Evolutionary conservation across 2,113 vertebrate genomes (phyloP).

Genomic region (Corynorhinus townsendii): DNA sequence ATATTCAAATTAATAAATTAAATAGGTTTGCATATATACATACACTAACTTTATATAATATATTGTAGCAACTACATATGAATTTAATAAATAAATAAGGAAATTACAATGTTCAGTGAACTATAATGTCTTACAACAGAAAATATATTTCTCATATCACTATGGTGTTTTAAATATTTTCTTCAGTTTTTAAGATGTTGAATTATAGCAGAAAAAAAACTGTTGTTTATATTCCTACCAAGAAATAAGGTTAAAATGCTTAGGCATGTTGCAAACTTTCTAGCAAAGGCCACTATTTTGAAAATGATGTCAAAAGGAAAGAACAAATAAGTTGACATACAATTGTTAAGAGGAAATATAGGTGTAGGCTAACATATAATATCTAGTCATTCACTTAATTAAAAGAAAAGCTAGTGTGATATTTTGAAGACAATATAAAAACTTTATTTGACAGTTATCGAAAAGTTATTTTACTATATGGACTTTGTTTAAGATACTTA

Average conservation of each 20-base stretch:
- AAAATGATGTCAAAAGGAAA: background rate
- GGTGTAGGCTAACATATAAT: background rate
- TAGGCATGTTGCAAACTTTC: background rate
- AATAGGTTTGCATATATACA: background rate
- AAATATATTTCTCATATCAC: background rate
- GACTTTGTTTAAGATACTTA: background rate
- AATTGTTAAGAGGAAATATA: background rate
- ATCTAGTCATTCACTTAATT: background rate
- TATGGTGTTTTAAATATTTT: background rate
- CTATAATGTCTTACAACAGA: background rate
- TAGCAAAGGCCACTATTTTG: background rate
- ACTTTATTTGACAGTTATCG: background rate
- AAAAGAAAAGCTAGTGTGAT: background rate
- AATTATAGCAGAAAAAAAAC: slow-evolving; percentile 4
- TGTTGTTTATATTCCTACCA: background rate
- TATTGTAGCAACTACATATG: background rate
- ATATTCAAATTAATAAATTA: background rate
- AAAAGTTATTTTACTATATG: background rate
- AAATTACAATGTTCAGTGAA: background rate
- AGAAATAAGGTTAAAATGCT: background rate
- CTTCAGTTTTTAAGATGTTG: background rate
- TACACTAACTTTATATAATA: background rate
- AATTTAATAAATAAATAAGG: background rate
- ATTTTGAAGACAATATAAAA: background rate
- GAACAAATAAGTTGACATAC: background rate